Conservation (phyloP, 37 sponge, comb jelly and placozoan genomes). For the Haliclona indistincta region DNA sequence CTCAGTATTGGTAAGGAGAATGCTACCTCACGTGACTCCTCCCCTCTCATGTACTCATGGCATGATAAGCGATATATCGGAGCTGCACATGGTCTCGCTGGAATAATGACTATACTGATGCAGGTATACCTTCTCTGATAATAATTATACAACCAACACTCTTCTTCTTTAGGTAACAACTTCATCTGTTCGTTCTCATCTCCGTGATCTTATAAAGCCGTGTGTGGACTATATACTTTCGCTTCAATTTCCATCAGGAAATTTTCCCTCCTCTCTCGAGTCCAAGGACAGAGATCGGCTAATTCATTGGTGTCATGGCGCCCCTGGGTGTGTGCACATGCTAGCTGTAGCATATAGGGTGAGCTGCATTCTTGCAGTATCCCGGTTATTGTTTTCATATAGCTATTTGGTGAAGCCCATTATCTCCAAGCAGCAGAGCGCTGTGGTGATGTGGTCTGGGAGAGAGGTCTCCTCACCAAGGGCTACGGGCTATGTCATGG, state of each 20-base stretch:
- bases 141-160: neutral
- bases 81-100: conserved; percentile 95
- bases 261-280: conserved; percentile 80
- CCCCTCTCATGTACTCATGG: conserved; percentile 92
- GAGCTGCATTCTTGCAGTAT: neutral
- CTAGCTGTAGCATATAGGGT: conserved; percentile 77
- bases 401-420: conserved; percentile 62
- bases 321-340: conserved; percentile 86
- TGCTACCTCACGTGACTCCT: neutral
- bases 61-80: conserved; percentile 90
- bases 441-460: conserved; percentile 86
- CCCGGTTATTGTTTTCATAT: neutral
- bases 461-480: conserved; percentile 83
- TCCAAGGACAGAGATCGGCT: conserved; percentile 61
- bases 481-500: conserved; percentile 97
- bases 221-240: conserved; percentile 57
- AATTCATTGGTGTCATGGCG: conserved; percentile 98
- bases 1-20: neutral
- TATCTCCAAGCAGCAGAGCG: conserved; percentile 57
- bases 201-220: conserved; percentile 4
- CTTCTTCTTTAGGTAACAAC: neutral
- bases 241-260: conserved; percentile 61
- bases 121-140: conserved; percentile 42
- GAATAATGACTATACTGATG: conserved; percentile 77
- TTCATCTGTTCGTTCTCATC: neutral